Conservation (phyloP, 2,888 invertebrate genomes). For the Drosophila histrio region DNA sequence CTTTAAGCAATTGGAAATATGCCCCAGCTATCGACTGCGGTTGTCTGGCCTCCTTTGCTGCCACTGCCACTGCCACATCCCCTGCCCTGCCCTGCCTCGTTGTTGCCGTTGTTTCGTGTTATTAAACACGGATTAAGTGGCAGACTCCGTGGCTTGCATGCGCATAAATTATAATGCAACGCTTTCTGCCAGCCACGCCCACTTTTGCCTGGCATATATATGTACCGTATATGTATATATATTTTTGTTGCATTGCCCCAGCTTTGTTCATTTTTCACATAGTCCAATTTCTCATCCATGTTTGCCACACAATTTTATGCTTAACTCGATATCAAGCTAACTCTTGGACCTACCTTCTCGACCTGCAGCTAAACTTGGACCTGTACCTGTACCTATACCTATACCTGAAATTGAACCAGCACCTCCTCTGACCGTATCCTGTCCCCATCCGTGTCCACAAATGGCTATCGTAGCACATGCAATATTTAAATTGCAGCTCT, state of each 20-base stretch:
- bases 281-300: constrained; percentile 68
- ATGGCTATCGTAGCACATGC: constrained; percentile 52
- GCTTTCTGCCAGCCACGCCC: constrained; percentile 59
- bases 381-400: constrained; percentile 9
- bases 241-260: constrained; percentile 13
- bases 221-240: constrained; percentile 18
- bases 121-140: constrained; percentile 80
- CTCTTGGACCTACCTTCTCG: background rate
- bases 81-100: background rate
- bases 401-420: constrained; percentile 8
- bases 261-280: constrained; percentile 48
- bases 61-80: background rate
- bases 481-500: constrained; percentile 72
- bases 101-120: constrained; percentile 64
- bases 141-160: constrained; percentile 79
- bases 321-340: constrained; percentile 47
- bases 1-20: constrained; percentile 48
- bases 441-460: constrained; percentile 19
- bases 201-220: constrained; percentile 2
- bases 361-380: constrained; percentile 7
- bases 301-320: constrained; percentile 76
- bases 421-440: constrained; percentile 15
- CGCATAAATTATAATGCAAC: constrained; percentile 76
- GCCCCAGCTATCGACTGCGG: constrained; percentile 18
- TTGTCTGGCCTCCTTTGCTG: constrained; percentile 26